A percentile compares a stretch with the other conserved stretches of the same genome.
Evolutionary conservation across 1,140 invertebrate genomes (phyloP).

Genomic region (Apis dorsata): DNA sequence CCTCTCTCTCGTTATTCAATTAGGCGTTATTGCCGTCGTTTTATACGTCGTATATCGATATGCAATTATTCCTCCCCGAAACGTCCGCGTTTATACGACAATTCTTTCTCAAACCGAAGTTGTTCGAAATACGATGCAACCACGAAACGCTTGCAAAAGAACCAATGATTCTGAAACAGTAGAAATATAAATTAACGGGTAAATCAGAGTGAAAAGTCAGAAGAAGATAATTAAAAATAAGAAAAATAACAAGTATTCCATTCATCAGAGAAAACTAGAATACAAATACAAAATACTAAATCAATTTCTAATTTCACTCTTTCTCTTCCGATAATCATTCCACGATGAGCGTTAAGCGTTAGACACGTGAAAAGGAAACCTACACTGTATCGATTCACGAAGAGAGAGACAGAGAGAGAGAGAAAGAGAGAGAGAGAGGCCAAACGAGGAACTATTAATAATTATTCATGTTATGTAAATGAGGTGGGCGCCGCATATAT

Average conservation of each 20-base stretch:
- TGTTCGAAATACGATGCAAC: too few species aligned
- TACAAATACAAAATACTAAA: too few species aligned
- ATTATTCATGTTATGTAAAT: slow-evolving; percentile 47
- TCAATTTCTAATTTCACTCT: too few species aligned
- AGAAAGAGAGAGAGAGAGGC: neutral
- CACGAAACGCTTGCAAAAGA: neutral
- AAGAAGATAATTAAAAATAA: too few species aligned
- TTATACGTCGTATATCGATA: neutral
- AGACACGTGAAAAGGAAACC: too few species aligned
- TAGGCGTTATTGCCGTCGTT: slow-evolving; percentile 30
- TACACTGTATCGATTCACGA: neutral
- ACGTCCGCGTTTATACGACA: neutral
- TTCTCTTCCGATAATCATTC: too few species aligned
- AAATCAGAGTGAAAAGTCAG: too few species aligned
- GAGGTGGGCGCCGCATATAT: neutral
- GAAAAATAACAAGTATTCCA: too few species aligned
- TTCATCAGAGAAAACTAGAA: too few species aligned
- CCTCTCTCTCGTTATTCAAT: slow-evolving; percentile 26
- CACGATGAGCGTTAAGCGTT: neutral
- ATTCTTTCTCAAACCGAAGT: neutral
- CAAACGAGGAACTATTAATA: slow-evolving; percentile 30
- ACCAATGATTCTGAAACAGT: too few species aligned
- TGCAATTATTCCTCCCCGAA: neutral
- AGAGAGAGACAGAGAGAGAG: neutral
- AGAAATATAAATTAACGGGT: too few species aligned